phyloP scores from a whole-genome alignment of 2,888 invertebrate species.

The Dasypolia templi region DNA sequence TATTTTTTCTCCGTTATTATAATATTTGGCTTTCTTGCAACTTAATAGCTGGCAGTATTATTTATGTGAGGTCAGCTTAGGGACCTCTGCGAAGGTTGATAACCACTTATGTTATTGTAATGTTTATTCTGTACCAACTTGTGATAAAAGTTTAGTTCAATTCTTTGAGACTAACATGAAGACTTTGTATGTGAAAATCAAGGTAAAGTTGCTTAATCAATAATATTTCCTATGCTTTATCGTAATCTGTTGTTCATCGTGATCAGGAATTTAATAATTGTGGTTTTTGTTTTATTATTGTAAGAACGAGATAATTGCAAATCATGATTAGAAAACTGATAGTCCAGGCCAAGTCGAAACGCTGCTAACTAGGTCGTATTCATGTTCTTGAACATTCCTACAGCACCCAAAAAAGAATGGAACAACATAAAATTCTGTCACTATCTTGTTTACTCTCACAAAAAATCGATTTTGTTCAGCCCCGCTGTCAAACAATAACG shows the following conservation, averaged over 20 bases:
- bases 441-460: conserved; percentile 3
- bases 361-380: background rate
- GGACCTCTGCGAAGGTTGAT: conserved; percentile 35
- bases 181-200: too few relatives aligned
- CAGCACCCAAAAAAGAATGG: conserved; percentile 3
- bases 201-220: too few relatives aligned
- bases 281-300: too few relatives aligned
- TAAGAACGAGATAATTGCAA: background rate
- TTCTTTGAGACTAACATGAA: too few relatives aligned
- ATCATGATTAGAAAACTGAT: background rate
- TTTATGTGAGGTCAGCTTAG: conserved; percentile 4
- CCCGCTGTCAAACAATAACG: background rate
- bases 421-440: conserved; percentile 11
- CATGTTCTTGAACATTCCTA: too few relatives aligned
- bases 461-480: conserved; percentile 2
- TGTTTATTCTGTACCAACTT: conserved; percentile 2
- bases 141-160: conserved; percentile 1
- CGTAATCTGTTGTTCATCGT: background rate
- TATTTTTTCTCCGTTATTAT: too few relatives aligned
- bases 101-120: conserved; percentile 47
- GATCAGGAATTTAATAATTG: background rate
- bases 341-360: background rate
- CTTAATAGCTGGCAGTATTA: conserved; percentile 6
- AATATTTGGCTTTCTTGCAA: background rate
- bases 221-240: too few relatives aligned